Percentiles rank a stretch among this genome's conserved stretches.
phyloP scores from a whole-genome alignment of 2,888 invertebrate species.

The Temnothorax unifasciatus region DNA sequence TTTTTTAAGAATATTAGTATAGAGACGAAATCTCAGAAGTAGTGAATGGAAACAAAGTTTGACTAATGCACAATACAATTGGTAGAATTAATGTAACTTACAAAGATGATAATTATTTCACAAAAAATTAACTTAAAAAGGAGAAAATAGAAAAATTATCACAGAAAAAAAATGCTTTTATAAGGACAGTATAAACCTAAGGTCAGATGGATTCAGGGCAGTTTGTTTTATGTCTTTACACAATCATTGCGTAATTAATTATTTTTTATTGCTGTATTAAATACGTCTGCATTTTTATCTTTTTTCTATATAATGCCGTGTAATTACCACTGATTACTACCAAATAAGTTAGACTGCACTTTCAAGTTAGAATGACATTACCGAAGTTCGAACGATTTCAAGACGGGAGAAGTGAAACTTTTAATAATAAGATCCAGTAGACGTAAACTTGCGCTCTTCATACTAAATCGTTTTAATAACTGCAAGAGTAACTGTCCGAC shows the following conservation, averaged over 20 bases:
- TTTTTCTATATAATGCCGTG: neutral
- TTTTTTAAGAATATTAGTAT: neutral
- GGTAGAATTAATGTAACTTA: neutral
- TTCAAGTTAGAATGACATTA: conserved; percentile 26
- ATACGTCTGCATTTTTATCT: neutral
- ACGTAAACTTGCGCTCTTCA: conserved; percentile 42
- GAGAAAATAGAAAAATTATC: neutral
- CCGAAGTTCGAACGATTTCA: conserved; percentile 38
- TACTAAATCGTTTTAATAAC: conserved; percentile 65
- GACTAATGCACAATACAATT: neutral
- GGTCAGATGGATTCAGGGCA: too few relatives aligned
- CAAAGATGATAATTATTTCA: neutral
- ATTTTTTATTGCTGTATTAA: neutral
- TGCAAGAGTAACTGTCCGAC: conserved; percentile 52
- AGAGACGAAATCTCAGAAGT: conserved; percentile 14
- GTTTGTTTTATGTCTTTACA: neutral
- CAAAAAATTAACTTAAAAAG: neutral
- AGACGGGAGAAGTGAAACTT: conserved; percentile 56
- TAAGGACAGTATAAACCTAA: neutral
- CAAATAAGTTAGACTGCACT: conserved; percentile 35
- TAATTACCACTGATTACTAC: conserved; percentile 16
- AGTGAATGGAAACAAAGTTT: neutral
- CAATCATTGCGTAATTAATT: neutral
- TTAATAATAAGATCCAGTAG: conserved; percentile 65
- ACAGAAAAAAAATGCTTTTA: neutral